phyloP scores from a whole-genome alignment of 2,797 vertebrate species.

The Mastacembelus armatus region DNA sequence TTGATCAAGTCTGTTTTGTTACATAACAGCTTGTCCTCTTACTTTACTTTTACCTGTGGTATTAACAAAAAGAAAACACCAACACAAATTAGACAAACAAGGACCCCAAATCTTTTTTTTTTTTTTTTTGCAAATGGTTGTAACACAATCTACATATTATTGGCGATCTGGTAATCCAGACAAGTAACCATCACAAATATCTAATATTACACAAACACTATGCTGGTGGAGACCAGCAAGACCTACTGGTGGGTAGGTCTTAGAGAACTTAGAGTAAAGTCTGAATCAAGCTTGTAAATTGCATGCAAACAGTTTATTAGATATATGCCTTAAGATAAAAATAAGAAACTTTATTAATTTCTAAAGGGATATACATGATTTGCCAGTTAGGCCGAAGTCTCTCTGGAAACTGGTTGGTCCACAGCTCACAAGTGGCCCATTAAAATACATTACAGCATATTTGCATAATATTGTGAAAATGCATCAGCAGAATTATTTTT shows the following conservation, averaged over 20 bases:
- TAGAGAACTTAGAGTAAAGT: background rate
- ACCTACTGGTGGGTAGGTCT: too few relatives aligned
- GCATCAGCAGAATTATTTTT: background rate
- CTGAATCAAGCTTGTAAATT: background rate
- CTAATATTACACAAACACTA: too few relatives aligned
- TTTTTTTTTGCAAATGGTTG: too few relatives aligned
- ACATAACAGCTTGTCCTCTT: background rate
- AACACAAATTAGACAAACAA: background rate
- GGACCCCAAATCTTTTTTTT: background rate
- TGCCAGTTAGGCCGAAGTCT: slow-evolving; percentile 1
- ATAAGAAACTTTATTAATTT: too few relatives aligned
- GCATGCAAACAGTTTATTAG: slow-evolving; percentile 6
- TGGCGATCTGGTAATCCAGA: too few relatives aligned
- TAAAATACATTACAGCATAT: background rate
- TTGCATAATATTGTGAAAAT: too few relatives aligned
- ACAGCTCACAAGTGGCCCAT: background rate
- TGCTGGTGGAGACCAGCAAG: too few relatives aligned
- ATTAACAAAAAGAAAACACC: background rate
- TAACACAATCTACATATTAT: too few relatives aligned
- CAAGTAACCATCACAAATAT: too few relatives aligned
- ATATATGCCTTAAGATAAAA: too few relatives aligned
- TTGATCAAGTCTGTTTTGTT: slow-evolving; percentile 14
- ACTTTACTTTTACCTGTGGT: background rate
- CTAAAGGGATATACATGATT: background rate
- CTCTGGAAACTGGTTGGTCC: background rate